A percentile compares a stretch with the other conserved stretches of the same genome.
These are phyloP conservation scores for Priocnemis perturbator DNA, from an alignment of 2,888 invertebrate genomes.

Conservation along the genomic window DNA sequence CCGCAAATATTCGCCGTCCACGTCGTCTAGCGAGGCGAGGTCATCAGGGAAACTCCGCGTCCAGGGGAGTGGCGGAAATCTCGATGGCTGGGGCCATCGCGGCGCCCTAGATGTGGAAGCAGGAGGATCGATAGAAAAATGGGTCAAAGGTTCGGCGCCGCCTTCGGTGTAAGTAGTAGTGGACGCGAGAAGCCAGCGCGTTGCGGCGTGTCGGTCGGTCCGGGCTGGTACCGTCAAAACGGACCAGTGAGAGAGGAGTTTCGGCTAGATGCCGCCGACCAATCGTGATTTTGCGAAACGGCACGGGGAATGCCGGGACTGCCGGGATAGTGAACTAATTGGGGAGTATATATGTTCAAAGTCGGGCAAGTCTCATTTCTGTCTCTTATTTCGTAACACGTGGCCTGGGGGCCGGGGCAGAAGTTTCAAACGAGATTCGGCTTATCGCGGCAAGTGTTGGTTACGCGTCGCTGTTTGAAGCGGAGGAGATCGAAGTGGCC, in stretches of 20 bases:
- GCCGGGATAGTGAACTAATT: no score
- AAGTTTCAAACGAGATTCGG: no score
- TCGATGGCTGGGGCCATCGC: constrained; percentile 34
- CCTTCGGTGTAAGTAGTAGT: constrained; percentile 31
- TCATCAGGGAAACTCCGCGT: constrained; percentile 8
- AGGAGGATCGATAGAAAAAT: constrained; percentile 69
- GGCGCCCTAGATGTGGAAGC: constrained; percentile 45
- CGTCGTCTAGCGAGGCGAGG: constrained; percentile 4
- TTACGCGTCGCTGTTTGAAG: no score
- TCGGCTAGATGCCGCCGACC: no score
- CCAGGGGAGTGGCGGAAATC: constrained; percentile 49
- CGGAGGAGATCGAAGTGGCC: no score
- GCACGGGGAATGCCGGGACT: no score
- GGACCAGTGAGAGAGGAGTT: constrained; percentile 1
- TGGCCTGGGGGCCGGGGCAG: no score
- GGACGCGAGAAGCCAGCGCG: constrained; percentile 1
- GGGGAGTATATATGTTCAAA: no score
- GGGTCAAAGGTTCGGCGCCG: constrained; percentile 66
- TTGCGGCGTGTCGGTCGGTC: constrained; percentile 7
- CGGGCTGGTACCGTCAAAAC: background rate
- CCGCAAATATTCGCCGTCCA: background rate
- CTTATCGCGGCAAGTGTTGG: no score
- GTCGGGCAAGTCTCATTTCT: no score
- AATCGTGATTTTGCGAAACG: no score
- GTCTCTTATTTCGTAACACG: no score